Percentiles rank a stretch among this genome's conserved stretches.
These are phyloP conservation scores for Lepisosteus oculatus DNA, from an alignment of 2,113 vertebrate species.

Conservation along the genomic window DNA sequence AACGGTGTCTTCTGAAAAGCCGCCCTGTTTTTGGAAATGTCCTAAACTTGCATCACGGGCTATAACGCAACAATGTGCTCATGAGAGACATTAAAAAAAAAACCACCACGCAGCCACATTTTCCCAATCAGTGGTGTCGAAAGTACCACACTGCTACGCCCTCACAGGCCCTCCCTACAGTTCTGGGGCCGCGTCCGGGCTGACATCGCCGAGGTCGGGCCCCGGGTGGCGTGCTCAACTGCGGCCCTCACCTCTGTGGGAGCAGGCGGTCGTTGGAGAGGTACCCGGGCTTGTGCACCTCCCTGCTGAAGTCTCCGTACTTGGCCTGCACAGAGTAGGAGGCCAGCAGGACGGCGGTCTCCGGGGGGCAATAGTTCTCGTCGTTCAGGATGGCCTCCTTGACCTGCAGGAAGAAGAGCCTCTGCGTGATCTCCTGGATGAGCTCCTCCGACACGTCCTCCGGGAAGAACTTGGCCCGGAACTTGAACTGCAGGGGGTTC, in stretches of 20 bases:
- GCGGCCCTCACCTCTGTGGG: conserved; percentile 83
- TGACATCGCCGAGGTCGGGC: too few relatives aligned
- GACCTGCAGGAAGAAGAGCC: conserved; percentile 97
- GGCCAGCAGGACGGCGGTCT: conserved; percentile 91
- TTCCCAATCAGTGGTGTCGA: too few relatives aligned
- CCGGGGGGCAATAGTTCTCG: conserved; percentile 97
- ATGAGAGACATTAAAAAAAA: too few relatives aligned
- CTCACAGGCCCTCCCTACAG: too few relatives aligned
- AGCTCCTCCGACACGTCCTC: conserved; percentile 96
- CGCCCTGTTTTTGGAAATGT: too few relatives aligned
- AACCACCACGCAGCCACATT: too few relatives aligned
- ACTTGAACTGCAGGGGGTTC: conserved; percentile 94
- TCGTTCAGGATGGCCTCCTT: conserved; percentile 96
- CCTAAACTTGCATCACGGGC: too few relatives aligned
- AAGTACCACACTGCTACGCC: too few relatives aligned
- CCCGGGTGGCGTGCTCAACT: neutral
- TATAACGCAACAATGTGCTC: too few relatives aligned
- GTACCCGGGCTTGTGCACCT: conserved; percentile 87
- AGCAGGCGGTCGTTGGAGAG: conserved; percentile 89
- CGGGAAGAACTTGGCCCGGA: conserved; percentile 96
- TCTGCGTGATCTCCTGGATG: conserved; percentile 97
- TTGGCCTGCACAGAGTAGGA: conserved; percentile 95
- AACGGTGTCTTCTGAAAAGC: too few relatives aligned
- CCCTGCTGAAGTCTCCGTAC: conserved; percentile 88
- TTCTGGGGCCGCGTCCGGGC: too few relatives aligned